Conservation (phyloP, 2,113 vertebrate genomes). For the Elaphurus davidianus region DNA sequence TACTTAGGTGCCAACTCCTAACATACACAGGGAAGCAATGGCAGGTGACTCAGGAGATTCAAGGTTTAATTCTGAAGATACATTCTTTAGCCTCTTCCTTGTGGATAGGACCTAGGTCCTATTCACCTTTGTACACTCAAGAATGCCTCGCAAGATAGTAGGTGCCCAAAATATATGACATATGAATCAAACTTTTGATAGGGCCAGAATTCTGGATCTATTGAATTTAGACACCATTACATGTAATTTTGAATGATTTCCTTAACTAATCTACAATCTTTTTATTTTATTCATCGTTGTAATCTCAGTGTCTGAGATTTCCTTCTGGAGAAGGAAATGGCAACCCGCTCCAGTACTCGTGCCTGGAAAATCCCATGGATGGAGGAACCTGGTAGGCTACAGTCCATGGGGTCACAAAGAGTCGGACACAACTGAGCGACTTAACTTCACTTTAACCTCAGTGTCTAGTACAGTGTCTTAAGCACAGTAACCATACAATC, state of each 20-base stretch:
- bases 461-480: neutral
- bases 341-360: neutral
- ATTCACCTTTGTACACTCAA: neutral
- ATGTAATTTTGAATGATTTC: neutral
- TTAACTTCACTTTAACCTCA: neutral
- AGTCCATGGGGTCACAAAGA: neutral
- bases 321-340: neutral
- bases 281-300: neutral
- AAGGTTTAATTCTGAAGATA: neutral
- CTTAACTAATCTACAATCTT: neutral
- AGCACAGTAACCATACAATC: neutral
- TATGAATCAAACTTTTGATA: neutral
- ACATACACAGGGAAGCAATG: neutral
- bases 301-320: neutral
- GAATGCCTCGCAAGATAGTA: neutral
- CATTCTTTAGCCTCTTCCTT: neutral
- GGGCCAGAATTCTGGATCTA: neutral
- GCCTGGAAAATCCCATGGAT: neutral
- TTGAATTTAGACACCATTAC: neutral
- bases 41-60: neutral
- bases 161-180: neutral
- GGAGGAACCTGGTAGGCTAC: neutral
- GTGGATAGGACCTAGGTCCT: neutral
- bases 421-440: rapidly evolving
- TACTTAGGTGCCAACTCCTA: neutral